These are phyloP conservation scores for Bicyclus anynana DNA, from an alignment of 1,140 invertebrate genomes.

Conservation along the genomic window DNA sequence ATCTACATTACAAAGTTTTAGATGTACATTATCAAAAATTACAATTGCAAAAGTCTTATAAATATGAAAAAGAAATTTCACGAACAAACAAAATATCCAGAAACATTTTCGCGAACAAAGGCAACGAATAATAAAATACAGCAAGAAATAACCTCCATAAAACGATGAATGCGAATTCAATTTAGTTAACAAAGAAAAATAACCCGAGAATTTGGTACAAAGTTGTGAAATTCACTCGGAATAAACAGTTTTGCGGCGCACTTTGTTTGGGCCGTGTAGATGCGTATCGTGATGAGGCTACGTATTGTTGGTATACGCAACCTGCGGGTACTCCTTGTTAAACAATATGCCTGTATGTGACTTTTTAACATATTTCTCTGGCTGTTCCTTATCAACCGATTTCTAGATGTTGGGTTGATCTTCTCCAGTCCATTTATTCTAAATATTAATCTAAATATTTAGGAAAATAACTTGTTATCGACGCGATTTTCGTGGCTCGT, in stretches of 20 bases:
- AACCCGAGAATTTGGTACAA: slow-evolving; percentile 31
- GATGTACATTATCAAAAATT: neutral
- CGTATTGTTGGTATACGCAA: slow-evolving; percentile 2
- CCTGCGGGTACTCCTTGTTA: neutral
- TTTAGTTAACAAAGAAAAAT: slow-evolving; percentile 59
- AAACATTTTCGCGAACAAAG: neutral
- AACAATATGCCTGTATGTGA: neutral
- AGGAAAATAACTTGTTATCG: too few relatives aligned
- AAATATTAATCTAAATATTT: too few relatives aligned
- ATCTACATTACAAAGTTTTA: too few relatives aligned
- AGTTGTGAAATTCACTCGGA: slow-evolving; percentile 42
- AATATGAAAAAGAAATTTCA: neutral
- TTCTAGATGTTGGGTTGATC: too few relatives aligned
- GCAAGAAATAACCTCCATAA: slow-evolving; percentile 43
- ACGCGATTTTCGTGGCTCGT: too few relatives aligned
- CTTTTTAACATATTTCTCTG: too few relatives aligned
- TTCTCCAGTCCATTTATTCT: too few relatives aligned
- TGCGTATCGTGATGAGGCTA: neutral
- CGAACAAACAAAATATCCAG: too few relatives aligned
- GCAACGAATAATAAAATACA: slow-evolving; percentile 37
- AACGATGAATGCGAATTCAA: slow-evolving; percentile 56
- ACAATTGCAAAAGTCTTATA: neutral
- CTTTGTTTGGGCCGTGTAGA: slow-evolving; percentile 5
- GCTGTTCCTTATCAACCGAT: too few relatives aligned
- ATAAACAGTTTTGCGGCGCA: slow-evolving; percentile 40